phyloP scores from a whole-genome alignment of 37 sponge, comb jelly and placozoan genomes.

The Eunapius fragilis region DNA sequence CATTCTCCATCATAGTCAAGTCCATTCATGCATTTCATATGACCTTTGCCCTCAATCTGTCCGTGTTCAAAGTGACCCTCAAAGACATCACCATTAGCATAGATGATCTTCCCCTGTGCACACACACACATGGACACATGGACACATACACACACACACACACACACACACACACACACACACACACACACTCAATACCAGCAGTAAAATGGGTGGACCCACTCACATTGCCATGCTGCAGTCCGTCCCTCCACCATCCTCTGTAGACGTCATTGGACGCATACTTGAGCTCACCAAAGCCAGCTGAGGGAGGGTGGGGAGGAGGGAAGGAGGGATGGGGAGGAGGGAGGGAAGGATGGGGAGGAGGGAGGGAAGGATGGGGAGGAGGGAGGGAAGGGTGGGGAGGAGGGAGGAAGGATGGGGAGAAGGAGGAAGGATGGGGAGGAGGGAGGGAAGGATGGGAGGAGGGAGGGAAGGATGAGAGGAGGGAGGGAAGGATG shows the following conservation, averaged over 20 bases:
- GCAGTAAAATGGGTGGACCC: background rate
- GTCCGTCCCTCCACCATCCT: conserved; percentile 81
- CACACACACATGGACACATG: conserved; percentile 1
- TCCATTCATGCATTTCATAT: conserved; percentile 61
- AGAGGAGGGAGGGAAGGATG: no score
- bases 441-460: no score
- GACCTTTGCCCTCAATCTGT: conserved; percentile 82
- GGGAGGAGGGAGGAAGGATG: no score
- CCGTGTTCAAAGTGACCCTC: conserved; percentile 77
- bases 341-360: background rate
- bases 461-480: no score
- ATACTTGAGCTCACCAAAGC: conserved; percentile 75
- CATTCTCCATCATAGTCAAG: conserved; percentile 80
- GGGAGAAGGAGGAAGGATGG: no score
- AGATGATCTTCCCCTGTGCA: conserved; percentile 71
- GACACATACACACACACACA: conserved; percentile 7
- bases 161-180: conserved; percentile 6
- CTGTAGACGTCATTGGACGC: conserved; percentile 73
- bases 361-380: no score
- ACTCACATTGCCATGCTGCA: conserved; percentile 76
- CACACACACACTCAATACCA: background rate
- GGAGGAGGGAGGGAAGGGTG: no score
- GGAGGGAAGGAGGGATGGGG: background rate
- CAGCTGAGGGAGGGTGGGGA: conserved; percentile 47
- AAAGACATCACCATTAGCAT: conserved; percentile 83